Percentiles rank a stretch among this genome's conserved stretches.
These are phyloP conservation scores for Laticauda laticaudata DNA, from an alignment of 2,113 vertebrate species.

Conservation along the genomic window DNA sequence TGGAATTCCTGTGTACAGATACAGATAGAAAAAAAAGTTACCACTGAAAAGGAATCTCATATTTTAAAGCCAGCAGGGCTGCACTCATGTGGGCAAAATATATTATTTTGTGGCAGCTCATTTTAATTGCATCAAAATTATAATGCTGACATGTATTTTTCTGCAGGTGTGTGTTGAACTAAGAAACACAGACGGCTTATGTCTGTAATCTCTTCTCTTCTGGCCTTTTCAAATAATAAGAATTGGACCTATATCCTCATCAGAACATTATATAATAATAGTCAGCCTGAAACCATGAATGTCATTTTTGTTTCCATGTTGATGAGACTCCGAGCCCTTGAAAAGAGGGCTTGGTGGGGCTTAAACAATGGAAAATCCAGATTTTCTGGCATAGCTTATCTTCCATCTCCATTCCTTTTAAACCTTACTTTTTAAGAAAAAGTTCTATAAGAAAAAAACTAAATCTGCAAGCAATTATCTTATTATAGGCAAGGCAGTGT, in stretches of 20 bases:
- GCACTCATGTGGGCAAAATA: neutral
- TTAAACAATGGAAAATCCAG: neutral
- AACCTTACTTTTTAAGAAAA: constrained; percentile 41
- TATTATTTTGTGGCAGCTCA: neutral
- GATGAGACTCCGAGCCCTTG: neutral
- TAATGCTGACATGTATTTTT: neutral
- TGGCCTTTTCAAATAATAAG: constrained; percentile 2
- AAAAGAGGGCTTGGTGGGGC: neutral
- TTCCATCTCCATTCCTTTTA: constrained; percentile 17
- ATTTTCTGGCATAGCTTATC: neutral
- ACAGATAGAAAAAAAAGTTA: neutral
- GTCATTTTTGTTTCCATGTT: neutral
- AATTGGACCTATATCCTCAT: neutral
- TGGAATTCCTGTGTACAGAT: neutral
- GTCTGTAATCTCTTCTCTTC: constrained; percentile 18
- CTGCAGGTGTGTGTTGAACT: too few relatives aligned
- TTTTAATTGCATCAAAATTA: neutral
- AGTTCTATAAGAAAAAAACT: neutral
- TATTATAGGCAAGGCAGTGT: constrained; percentile 73
- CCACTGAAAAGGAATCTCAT: neutral
- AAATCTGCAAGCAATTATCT: constrained; percentile 79
- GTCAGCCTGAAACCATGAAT: neutral
- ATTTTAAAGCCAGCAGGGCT: too few relatives aligned
- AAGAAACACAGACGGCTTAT: neutral
- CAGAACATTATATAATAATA: neutral